These are phyloP conservation scores for Nephrotoma appendiculata DNA, from an alignment of 2,888 invertebrate genomes.

Conservation along the genomic window DNA sequence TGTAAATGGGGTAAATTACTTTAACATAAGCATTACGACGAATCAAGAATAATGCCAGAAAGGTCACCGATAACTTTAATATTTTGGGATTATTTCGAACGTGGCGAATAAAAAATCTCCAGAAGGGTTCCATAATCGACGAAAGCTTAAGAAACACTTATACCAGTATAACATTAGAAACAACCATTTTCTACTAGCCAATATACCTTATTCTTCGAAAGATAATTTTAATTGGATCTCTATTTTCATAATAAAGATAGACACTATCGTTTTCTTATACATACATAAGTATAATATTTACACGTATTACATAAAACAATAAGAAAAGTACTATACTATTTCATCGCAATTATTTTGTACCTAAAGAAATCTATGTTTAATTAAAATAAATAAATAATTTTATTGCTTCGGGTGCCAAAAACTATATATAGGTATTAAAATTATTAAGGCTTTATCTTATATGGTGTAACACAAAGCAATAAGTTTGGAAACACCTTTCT, in stretches of 20 bases:
- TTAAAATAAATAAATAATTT: not conserved
- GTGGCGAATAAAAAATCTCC: too few relatives aligned
- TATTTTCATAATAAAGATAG: not conserved
- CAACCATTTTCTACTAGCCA: not conserved
- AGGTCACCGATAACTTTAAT: too few relatives aligned
- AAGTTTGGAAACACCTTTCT: too few relatives aligned
- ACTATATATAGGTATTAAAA: not conserved
- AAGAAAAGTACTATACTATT: not conserved
- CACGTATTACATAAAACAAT: not conserved
- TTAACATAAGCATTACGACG: too few relatives aligned
- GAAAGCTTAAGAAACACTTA: not conserved
- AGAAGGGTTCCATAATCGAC: too few relatives aligned
- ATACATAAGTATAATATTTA: not conserved
- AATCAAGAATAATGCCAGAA: too few relatives aligned
- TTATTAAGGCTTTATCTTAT: too few relatives aligned
- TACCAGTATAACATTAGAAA: not conserved
- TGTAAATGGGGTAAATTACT: too few relatives aligned
- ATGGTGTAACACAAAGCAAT: too few relatives aligned
- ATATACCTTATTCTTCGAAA: not conserved
- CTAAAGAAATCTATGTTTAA: not conserved
- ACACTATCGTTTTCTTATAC: not conserved
- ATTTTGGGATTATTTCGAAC: too few relatives aligned
- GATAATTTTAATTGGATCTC: not conserved
- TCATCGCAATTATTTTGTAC: not conserved
- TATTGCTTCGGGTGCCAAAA: not conserved